Evolutionary conservation across 2,888 invertebrate species (phyloP).

Genomic region (Tenthredo notha): DNA sequence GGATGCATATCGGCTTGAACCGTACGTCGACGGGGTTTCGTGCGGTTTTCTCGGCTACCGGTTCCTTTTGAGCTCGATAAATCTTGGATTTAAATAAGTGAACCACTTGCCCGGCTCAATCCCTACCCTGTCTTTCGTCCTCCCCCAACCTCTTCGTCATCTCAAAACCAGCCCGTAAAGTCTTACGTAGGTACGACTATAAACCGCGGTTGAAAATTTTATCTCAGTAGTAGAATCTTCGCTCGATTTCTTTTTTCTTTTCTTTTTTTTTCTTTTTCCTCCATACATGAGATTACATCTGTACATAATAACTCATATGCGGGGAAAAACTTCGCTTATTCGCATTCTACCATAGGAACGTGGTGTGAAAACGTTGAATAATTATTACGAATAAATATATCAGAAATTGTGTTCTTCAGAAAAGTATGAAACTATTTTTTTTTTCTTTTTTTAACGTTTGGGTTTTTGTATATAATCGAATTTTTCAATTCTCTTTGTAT

Average conservation of each 20-base stretch:
- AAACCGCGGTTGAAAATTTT: slow-evolving; percentile 12
- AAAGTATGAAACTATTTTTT: not conserved
- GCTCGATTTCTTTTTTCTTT: no score
- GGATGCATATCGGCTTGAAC: slow-evolving; percentile 18
- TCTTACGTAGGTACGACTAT: not conserved
- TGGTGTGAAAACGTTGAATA: no score
- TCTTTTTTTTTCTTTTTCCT: not conserved
- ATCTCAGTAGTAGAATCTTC: slow-evolving; percentile 14
- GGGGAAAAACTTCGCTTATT: no score
- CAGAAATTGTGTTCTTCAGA: no score
- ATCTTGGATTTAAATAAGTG: slow-evolving; percentile 65
- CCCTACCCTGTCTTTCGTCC: not conserved
- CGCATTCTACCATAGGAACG: no score
- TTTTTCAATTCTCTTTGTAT: no score
- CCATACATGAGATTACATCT: slow-evolving; percentile 2
- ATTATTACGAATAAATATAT: no score
- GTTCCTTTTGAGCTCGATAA: slow-evolving; percentile 63
- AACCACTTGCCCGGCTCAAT: slow-evolving; percentile 53
- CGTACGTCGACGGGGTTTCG: slow-evolving; percentile 24
- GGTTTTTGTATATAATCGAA: no score
- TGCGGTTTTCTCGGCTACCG: slow-evolving; percentile 60
- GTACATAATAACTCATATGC: not conserved
- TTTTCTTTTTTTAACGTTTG: not conserved
- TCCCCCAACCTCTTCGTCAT: not conserved
- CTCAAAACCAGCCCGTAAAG: slow-evolving; percentile 4